Evolutionary conservation across 2,797 vertebrate species (phyloP), one percentile per base, ranked within the genome.

Genomic region (Echeneis naucrates): DNA sequence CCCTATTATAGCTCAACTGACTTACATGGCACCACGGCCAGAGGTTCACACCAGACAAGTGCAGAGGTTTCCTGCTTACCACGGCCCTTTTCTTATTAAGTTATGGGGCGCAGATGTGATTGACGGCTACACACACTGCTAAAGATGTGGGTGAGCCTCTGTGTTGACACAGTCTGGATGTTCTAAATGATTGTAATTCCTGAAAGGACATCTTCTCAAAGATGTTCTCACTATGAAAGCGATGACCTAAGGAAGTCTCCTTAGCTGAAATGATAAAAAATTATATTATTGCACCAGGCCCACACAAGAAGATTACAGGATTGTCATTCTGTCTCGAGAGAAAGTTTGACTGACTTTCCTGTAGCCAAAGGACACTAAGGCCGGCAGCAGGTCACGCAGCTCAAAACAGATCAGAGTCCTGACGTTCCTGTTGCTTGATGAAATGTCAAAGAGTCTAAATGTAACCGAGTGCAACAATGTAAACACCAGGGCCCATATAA

Each of bases 401-500:
- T 90, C 83, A 85, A 83, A 88, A 79, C 72, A 83, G 68, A 80
- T 76, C 77, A 44, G 82, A 55, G 70, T 33, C 50, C 50, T 83
- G 88, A 90, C 52, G 68, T 85, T 80, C 44, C 56, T 3, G 6
- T 8, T 30, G 68, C 75, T 74, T 83, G 77, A 84, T 80, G 83
- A 86, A 87, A 86, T 80, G 84, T 84, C 84, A 82, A 69, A 81
- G 77, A 80, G 72, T 82, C 77, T 82, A 80, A 90, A 87, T 86
- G 80, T 78, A 84, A 86, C 79, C 51, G 68, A 66, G 69, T 73
- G 83, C 80, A 75, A 83, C 72, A 81, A 75, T 76, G 77, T 89
- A 92, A 93, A 93, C 93, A 90, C 60, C 4, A 45, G 64, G 79
- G 69, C 85, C 79, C 72, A 63, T 73, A 69, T 83, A 90, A 93